These are phyloP conservation scores for Cephalopholis sonnerati DNA, from an alignment of 2,113 vertebrate genomes.

Conservation along the genomic window DNA sequence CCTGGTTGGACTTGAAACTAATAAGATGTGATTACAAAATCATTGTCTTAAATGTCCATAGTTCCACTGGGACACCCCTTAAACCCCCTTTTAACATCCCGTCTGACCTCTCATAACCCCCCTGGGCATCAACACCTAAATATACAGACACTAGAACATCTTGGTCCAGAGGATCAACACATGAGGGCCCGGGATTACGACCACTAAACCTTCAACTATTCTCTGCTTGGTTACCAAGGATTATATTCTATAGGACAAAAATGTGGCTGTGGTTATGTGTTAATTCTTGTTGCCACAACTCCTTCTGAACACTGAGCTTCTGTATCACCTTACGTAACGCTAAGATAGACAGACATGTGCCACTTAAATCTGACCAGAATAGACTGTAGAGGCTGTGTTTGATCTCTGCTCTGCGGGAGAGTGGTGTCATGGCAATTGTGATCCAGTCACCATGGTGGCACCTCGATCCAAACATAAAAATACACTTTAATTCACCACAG, in stretches of 20 bases:
- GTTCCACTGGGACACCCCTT: too few species aligned
- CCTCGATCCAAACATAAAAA: conserved; percentile 49
- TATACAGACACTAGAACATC: conserved; percentile 11
- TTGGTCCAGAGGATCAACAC: conserved; percentile 22
- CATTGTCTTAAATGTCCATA: background rate
- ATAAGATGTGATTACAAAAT: background rate
- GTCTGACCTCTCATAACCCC: background rate
- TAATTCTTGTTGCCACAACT: conserved; percentile 58
- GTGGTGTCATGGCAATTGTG: conserved; percentile 6
- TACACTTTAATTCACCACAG: conserved; percentile 2
- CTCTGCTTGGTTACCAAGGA: conserved; percentile 9
- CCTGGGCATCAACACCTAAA: background rate
- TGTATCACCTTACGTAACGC: conserved; percentile 56
- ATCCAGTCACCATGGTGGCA: conserved; percentile 6
- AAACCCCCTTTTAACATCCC: background rate
- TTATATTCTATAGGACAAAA: conserved; percentile 26
- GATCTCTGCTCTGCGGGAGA: conserved; percentile 30
- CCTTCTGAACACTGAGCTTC: conserved; percentile 26
- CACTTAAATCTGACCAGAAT: conserved; percentile 57
- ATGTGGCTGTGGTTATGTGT: conserved; percentile 17
- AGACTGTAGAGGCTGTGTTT: conserved; percentile 33
- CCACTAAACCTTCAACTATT: conserved; percentile 25
- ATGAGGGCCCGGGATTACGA: background rate
- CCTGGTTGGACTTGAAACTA: background rate
- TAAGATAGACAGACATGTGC: conserved; percentile 24